Evolutionary conservation across 1,140 invertebrate genomes (phyloP).

Genomic region (Drosophila fuyamai): DNA sequence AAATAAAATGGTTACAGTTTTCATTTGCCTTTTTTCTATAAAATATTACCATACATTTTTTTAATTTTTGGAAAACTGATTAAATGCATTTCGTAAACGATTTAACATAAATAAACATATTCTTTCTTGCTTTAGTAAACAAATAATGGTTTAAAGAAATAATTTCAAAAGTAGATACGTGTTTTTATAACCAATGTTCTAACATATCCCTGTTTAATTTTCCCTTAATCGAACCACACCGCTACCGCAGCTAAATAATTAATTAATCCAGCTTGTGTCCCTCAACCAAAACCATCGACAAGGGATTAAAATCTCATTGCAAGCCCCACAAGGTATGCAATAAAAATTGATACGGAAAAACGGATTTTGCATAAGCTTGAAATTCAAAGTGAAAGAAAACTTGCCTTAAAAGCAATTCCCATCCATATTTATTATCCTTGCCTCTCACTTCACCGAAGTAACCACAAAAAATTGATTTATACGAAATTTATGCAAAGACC

Average conservation of each 20-base stretch:
- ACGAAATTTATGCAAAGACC: constrained; percentile 72
- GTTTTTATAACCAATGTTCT: no score
- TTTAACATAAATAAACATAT: no score
- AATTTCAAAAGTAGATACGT: no score
- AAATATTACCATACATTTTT: no score
- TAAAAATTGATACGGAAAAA: constrained; percentile 41
- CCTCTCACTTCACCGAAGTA: constrained; percentile 12
- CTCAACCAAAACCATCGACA: neutral
- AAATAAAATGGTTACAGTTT: no score
- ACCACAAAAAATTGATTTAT: constrained; percentile 67
- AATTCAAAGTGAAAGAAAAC: constrained; percentile 69
- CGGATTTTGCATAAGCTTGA: constrained; percentile 46
- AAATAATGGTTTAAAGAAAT: no score
- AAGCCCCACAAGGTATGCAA: constrained; percentile 31
- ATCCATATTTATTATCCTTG: constrained; percentile 19
- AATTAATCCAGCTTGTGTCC: constrained; percentile 32
- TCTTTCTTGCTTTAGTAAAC: no score
- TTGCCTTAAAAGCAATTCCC: constrained; percentile 74
- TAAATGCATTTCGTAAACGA: no score
- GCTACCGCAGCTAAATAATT: constrained; percentile 14
- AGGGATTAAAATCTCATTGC: constrained; percentile 23
- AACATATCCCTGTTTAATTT: no score
- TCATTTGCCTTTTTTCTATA: no score
- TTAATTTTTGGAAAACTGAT: no score
- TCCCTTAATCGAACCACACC: neutral